Conservation (phyloP, 2,888 invertebrate genomes). For the Strigamia transsilvanica region DNA sequence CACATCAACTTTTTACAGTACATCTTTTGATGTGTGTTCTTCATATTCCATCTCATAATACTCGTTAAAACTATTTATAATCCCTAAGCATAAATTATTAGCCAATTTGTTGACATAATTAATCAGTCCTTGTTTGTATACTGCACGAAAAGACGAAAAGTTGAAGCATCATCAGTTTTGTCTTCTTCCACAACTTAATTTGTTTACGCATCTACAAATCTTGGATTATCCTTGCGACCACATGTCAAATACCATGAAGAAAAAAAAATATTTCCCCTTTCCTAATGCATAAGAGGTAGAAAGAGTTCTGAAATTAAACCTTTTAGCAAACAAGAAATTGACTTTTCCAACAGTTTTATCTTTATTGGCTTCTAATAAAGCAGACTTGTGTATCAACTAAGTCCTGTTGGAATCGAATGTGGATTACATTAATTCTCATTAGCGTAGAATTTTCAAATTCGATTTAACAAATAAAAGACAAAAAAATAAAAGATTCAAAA, state of each 20-base stretch:
- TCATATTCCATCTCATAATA: neutral
- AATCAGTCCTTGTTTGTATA: neutral
- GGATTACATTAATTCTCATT: conserved; percentile 3
- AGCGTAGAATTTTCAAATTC: neutral
- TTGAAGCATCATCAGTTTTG: conserved; percentile 24
- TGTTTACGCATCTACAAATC: conserved; percentile 10
- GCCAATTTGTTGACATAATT: conserved; percentile 21
- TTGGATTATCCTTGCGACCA: conserved; percentile 14
- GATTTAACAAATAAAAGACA: neutral
- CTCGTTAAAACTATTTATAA: neutral
- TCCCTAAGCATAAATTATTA: conserved; percentile 18
- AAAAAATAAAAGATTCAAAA: neutral
- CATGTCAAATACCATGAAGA: neutral
- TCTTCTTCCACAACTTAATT: conserved; percentile 19
- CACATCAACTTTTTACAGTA: too few relatives aligned
- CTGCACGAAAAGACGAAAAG: neutral
- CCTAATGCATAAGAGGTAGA: neutral
- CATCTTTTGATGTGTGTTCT: neutral
- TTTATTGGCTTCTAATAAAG: conserved; percentile 30
- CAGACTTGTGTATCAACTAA: neutral
- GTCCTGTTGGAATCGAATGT: neutral
- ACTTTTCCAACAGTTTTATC: conserved; percentile 16
- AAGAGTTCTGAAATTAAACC: neutral
- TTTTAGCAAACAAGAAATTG: conserved; percentile 12
- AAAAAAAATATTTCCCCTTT: neutral